Evolutionary conservation across 2,797 vertebrate genomes (phyloP).

Genomic region (Mormyrops attenuatus): DNA sequence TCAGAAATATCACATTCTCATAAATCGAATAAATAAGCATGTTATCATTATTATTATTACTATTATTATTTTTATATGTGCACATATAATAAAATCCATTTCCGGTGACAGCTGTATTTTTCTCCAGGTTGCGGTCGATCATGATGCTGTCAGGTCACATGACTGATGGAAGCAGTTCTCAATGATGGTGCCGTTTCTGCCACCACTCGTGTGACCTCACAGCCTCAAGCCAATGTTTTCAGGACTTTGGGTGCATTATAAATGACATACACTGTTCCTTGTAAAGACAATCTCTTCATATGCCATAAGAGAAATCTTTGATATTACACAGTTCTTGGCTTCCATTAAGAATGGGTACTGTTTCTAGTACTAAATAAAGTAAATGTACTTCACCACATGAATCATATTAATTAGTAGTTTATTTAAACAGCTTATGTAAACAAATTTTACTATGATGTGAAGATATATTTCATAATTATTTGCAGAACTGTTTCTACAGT

Average conservation of each 20-base stretch:
- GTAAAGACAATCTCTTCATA: not conserved
- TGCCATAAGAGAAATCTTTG: not conserved
- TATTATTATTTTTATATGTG: not conserved
- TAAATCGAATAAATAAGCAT: not conserved
- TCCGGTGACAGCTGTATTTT: not conserved
- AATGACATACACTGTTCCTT: not conserved
- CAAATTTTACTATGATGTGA: not conserved
- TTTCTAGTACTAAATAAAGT: not conserved
- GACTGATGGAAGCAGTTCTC: constrained; percentile 49
- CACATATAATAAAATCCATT: not conserved
- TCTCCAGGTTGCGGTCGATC: constrained; percentile 31
- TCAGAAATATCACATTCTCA: not conserved
- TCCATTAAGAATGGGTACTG: not conserved
- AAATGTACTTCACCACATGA: not conserved
- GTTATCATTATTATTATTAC: not conserved
- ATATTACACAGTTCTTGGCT: not conserved
- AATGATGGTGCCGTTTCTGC: constrained; percentile 28
- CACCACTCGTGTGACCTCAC: constrained; percentile 51
- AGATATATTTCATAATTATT: not conserved
- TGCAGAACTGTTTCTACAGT: not conserved
- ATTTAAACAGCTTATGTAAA: not conserved
- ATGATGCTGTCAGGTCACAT: constrained; percentile 51
- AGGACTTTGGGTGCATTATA: not conserved
- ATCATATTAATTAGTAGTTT: not conserved
- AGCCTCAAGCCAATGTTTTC: constrained; percentile 35